These are phyloP conservation scores for Tympanoctomys barrerae DNA, from an alignment of 2,797 vertebrate species.

Conservation along the genomic window DNA sequence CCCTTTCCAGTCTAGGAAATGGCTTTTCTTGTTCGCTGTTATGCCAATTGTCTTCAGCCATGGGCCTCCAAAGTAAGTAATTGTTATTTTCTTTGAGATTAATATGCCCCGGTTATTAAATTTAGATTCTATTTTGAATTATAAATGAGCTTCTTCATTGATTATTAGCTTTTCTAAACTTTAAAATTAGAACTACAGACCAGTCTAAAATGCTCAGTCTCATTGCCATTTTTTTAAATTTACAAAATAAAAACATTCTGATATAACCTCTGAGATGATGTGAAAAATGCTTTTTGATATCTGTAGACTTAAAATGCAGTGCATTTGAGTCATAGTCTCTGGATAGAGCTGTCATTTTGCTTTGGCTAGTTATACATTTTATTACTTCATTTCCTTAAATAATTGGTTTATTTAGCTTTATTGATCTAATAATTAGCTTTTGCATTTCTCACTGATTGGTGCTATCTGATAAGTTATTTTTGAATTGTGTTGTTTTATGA, in stretches of 20 bases:
- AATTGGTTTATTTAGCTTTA: conserved; percentile 26
- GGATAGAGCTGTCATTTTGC: background rate
- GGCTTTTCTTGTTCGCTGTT: conserved; percentile 99
- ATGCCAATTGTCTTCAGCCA: conserved; percentile 99
- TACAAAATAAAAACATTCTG: conserved; percentile 52
- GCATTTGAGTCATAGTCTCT: conserved; percentile 11
- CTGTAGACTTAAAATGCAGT: conserved; percentile 47
- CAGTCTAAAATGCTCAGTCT: conserved; percentile 46
- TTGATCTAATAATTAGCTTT: conserved; percentile 31
- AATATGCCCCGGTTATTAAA: conserved; percentile 44
- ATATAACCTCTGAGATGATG: conserved; percentile 41
- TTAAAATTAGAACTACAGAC: conserved; percentile 64
- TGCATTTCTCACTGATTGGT: conserved; percentile 5
- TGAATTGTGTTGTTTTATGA: conserved; percentile 57
- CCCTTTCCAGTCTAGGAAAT: conserved; percentile 92
- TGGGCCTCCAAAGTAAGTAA: conserved; percentile 99
- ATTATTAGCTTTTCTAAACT: conserved; percentile 52
- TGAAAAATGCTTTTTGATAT: conserved; percentile 57
- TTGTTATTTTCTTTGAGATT: conserved; percentile 83
- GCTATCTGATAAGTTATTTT: conserved; percentile 1
- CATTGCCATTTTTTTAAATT: conserved; percentile 72
- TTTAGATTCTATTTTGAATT: conserved; percentile 70
- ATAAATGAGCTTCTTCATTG: conserved; percentile 57
- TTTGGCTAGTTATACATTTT: conserved; percentile 44
- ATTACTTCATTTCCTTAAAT: conserved; percentile 63